These are phyloP conservation scores for Trachelus stipa DNA, from an alignment of 2,888 invertebrate species.

Conservation along the genomic window DNA sequence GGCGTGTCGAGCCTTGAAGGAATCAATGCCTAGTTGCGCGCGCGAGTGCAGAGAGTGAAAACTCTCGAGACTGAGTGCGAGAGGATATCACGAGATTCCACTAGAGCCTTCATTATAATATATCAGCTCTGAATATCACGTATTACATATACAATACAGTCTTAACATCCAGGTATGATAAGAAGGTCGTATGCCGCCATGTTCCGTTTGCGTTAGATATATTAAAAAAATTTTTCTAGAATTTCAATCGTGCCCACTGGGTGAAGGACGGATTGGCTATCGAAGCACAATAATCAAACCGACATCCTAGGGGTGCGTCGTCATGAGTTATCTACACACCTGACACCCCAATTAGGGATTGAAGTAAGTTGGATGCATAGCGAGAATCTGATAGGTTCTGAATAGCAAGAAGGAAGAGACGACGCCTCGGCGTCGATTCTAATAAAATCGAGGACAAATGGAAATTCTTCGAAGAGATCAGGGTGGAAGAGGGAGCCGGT, in stretches of 20 bases:
- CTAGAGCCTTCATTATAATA: conserved; percentile 10
- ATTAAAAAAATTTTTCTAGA: not conserved
- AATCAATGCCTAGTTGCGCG: conserved; percentile 11
- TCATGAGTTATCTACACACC: conserved; percentile 34
- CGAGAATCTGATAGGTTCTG: conserved; percentile 28
- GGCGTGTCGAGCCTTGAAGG: conserved; percentile 23
- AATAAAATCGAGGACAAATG: not conserved
- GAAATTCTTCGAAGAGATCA: not conserved
- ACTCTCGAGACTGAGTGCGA: conserved; percentile 2
- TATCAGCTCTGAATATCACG: not conserved
- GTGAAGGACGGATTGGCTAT: not conserved
- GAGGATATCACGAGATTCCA: conserved; percentile 23
- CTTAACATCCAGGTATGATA: not conserved
- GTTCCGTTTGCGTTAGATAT: not conserved
- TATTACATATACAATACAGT: not conserved
- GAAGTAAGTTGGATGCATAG: not conserved
- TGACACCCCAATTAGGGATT: conserved; percentile 35
- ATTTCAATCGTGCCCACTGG: not conserved
- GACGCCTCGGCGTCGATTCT: conserved; percentile 31
- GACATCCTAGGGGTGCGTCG: conserved; percentile 27
- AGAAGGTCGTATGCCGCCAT: not conserved
- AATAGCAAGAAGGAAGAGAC: conserved; percentile 33
- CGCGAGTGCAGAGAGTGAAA: not conserved
- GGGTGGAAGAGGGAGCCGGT: not conserved
- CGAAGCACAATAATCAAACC: conserved; percentile 44